A percentile compares a stretch with the other conserved stretches of the same genome.
Conservation (phyloP, 2,113 vertebrate genomes). For the Ceuthmochares aereus region DNA sequence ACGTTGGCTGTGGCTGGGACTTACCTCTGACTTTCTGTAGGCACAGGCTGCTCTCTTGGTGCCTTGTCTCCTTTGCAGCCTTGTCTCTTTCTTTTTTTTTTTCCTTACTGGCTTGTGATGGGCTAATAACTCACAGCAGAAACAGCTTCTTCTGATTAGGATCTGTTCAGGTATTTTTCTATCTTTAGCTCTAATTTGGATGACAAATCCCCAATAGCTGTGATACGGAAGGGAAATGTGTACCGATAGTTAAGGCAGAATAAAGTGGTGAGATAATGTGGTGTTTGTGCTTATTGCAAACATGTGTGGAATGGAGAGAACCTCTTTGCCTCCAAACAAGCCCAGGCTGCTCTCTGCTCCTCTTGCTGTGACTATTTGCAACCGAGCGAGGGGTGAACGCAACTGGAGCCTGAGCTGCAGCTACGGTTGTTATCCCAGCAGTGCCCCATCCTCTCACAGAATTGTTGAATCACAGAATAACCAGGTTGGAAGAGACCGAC, state of each 20-base stretch:
- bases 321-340: not conserved
- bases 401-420: not conserved
- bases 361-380: not conserved
- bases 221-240: not conserved
- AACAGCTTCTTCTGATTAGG: conserved; percentile 34
- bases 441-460: not conserved
- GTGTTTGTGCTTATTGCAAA: conserved; percentile 18
- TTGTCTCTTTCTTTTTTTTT: not conserved
- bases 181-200: conserved; percentile 46
- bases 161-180: conserved; percentile 34
- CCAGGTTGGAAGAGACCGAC: too few species aligned
- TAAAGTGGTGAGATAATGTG: not conserved
- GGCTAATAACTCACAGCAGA: conserved; percentile 3
- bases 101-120: not conserved
- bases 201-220: conserved; percentile 27
- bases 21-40: not conserved
- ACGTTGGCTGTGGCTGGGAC: not conserved
- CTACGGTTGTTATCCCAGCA: fast-evolving
- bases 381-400: fast-evolving
- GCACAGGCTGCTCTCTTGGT: not conserved
- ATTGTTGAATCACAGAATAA: too few species aligned
- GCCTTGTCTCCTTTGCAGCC: not conserved
- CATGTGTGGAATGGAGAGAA: not conserved
- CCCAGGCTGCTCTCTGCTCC: not conserved
- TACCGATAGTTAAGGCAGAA: not conserved